Evolutionary conservation across 2,888 invertebrate species (phyloP).

Genomic region (Anodontia alba): DNA sequence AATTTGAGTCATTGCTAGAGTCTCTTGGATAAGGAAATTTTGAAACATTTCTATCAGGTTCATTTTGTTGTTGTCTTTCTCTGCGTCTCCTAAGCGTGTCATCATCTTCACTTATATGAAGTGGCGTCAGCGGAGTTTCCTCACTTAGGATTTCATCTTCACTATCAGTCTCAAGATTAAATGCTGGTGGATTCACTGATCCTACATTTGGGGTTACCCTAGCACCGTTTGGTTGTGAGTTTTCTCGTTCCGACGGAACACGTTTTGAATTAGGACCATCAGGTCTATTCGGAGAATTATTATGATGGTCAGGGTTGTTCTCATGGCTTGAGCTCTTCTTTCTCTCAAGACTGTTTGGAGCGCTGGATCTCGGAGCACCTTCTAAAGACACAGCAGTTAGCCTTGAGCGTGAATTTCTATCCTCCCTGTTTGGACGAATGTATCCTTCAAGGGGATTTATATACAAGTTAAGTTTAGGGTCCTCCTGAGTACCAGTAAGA

Average conservation of each 20-base stretch:
- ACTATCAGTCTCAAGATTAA: constrained; percentile 60
- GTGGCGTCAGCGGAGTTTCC: constrained; percentile 55
- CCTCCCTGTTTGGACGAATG: constrained; percentile 28
- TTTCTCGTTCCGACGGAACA: constrained; percentile 28
- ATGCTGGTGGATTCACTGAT: constrained; percentile 42
- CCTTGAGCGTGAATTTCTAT: constrained; percentile 49
- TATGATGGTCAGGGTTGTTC: constrained; percentile 18
- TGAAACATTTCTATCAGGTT: not conserved
- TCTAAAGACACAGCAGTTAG: constrained; percentile 61
- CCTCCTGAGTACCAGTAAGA: constrained; percentile 14
- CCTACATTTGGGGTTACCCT: constrained; percentile 15
- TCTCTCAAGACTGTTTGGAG: constrained; percentile 35
- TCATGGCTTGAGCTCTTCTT: constrained; percentile 20
- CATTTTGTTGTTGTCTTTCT: not conserved
- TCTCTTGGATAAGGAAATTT: constrained; percentile 7
- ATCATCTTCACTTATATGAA: constrained; percentile 66
- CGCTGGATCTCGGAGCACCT: constrained; percentile 35
- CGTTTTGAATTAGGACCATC: constrained; percentile 19
- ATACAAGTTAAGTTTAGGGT: constrained; percentile 47
- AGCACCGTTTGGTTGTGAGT: constrained; percentile 34
- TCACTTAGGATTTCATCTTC: constrained; percentile 54
- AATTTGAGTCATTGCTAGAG: constrained; percentile 9
- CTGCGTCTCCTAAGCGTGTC: constrained; percentile 25
- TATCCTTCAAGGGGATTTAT: constrained; percentile 56
- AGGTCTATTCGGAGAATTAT: constrained; percentile 40